Base-by-base conservation (phyloP, 1,140 invertebrate genomes). In the Dreissena rostriformis region DNA sequence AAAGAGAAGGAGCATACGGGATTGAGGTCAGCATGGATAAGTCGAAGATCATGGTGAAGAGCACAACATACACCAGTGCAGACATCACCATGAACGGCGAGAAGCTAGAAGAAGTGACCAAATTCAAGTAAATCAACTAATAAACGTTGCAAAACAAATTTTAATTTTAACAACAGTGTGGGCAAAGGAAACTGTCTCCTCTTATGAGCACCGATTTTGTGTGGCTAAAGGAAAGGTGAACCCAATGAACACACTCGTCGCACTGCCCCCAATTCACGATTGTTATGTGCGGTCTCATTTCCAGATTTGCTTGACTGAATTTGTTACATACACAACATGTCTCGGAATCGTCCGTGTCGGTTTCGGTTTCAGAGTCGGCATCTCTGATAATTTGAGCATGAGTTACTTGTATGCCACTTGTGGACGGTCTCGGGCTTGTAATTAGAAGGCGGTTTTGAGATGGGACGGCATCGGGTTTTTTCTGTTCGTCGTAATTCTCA, bases 201-300 rank as follows among this genome's bases (percentile, higher is more conserved):
- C 77, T 24, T 55, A 66, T 80, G 5, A 80, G 14, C 17, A 71
- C 77, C 63, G 19, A n/a, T 7, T 8, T 61, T 28, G 53, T 52
- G 19, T 19, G 22, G 28, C 49, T 61, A 28, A 80, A 72, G 6
- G n/a, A n/a, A n/a, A n/a, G n/a, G n/a, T n/a, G n/a, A n/a, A n/a
- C n/a, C n/a, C 66, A 67, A n/a, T 78, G 76, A 24, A 14, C 55
- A 26, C 76, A 78, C 10, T 24, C 17, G 24, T 78, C 76, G 28
- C 76, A 68, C 19, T 78, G 15, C 17, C 29, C 76, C 76, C 61
- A 78, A 5, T 15, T 68, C 1, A 51, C 76, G 26, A 78, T 78
- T 28, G 53, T 78, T 1, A 78, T 22, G 66, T 15, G n/a, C 53
- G 29, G 76, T 8, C 28, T 67, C 15, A 51, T 68, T 17, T 28